phyloP scores from a whole-genome alignment of 2,797 vertebrate species.

The Acridotheres tristis region DNA sequence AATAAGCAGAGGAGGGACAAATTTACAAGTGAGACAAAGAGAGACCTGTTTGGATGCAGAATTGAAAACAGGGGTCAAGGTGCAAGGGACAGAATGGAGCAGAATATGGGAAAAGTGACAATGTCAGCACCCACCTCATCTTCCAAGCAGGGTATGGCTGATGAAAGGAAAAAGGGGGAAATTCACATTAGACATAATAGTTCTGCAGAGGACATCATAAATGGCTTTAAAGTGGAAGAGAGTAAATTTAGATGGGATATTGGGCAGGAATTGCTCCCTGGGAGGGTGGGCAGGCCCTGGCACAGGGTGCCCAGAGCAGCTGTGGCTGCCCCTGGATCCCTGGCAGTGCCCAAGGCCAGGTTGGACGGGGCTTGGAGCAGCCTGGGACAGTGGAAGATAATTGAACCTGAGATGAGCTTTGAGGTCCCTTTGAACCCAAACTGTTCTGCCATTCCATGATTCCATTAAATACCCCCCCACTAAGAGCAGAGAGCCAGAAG shows the following conservation, averaged over 20 bases:
- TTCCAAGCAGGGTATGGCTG: not conserved
- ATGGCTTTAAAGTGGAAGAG: not conserved
- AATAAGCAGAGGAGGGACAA: not conserved
- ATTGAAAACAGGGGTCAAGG: not conserved
- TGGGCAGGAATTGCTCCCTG: not conserved
- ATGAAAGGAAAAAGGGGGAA: not conserved
- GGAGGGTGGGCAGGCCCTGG: not conserved
- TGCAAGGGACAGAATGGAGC: not conserved
- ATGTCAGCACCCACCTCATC: not conserved
- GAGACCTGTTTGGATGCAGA: not conserved
- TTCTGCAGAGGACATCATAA: not conserved
- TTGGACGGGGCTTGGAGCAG: fast-evolving
- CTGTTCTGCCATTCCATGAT: not conserved
- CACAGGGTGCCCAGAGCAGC: not conserved
- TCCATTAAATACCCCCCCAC: no score
- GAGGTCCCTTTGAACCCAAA: not conserved
- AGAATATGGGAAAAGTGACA: not conserved
- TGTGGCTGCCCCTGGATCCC: not conserved
- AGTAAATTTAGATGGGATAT: not conserved
- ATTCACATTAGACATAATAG: not conserved
- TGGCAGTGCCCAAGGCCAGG: not conserved
- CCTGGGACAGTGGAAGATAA: not conserved
- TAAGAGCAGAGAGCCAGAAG: not conserved
- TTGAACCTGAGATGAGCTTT: not conserved
- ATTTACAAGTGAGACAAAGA: not conserved